Evolutionary conservation across 1,140 invertebrate genomes (phyloP).

Genomic region (Dryas iulia): DNA sequence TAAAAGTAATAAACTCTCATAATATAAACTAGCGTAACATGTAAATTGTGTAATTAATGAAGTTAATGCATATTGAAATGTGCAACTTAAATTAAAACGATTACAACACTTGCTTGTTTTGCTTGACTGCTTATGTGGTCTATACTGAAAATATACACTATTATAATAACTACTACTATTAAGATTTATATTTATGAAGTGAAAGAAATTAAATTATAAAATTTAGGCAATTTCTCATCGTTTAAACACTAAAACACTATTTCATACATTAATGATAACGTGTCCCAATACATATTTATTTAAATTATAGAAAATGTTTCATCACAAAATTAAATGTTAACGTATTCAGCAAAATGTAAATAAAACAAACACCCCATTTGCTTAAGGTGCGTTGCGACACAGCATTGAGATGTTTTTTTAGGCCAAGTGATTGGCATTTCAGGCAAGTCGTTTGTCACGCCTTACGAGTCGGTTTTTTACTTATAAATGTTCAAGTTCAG

Average conservation of each 20-base stretch:
- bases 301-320: slow-evolving; percentile 11
- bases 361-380: slow-evolving; percentile 50
- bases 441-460: slow-evolving; percentile 62
- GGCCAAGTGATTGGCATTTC: slow-evolving; percentile 73
- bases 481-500: slow-evolving; percentile 53
- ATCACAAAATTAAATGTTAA: slow-evolving; percentile 33
- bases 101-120: slow-evolving; percentile 22
- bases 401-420: slow-evolving; percentile 73
- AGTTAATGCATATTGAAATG: slow-evolving; percentile 26
- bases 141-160: not conserved
- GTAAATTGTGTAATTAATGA: slow-evolving; percentile 32
- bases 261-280: not conserved
- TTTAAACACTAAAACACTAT: too few relatives aligned
- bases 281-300: not conserved
- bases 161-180: too few relatives aligned
- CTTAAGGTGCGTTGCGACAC: slow-evolving; percentile 50
- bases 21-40: slow-evolving; percentile 20
- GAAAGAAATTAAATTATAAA: not conserved
- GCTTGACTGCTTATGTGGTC: slow-evolving; percentile 11
- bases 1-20: slow-evolving; percentile 22
- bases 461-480: slow-evolving; percentile 48
- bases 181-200: too few relatives aligned
- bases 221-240: not conserved
- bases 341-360: slow-evolving; percentile 41
- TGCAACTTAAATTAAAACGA: slow-evolving; percentile 27